phyloP scores from a whole-genome alignment of 2,797 vertebrate genomes.

The Ptychobarbus kaznakovi region DNA sequence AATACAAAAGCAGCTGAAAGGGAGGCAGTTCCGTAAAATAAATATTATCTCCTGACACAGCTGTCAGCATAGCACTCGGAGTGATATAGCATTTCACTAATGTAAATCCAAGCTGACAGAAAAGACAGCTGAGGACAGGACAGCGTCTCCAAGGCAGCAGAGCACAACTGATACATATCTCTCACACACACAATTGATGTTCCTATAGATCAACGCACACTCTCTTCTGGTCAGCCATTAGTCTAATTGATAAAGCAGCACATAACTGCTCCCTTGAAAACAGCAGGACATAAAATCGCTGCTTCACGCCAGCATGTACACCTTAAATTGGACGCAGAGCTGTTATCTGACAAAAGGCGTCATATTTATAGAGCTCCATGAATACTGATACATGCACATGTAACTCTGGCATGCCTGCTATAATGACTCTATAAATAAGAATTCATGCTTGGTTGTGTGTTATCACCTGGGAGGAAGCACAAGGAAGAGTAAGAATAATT shows the following conservation, averaged over 20 bases:
- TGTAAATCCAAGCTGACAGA: slow-evolving; percentile 25
- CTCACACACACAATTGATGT: not conserved
- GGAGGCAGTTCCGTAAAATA: slow-evolving; percentile 32
- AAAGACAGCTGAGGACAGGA: slow-evolving; percentile 47
- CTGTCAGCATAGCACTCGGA: slow-evolving; percentile 48
- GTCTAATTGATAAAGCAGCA: slow-evolving; percentile 37
- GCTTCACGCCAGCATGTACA: not conserved
- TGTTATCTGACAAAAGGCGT: slow-evolving; percentile 29
- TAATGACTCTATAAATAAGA: slow-evolving; percentile 55
- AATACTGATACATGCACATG: slow-evolving; percentile 52
- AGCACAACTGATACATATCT: not conserved
- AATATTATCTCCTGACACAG: slow-evolving; percentile 43
- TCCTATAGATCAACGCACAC: not conserved
- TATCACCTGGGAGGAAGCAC: slow-evolving; percentile 22
- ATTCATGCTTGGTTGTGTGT: slow-evolving; percentile 26
- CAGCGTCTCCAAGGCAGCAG: slow-evolving; percentile 4
- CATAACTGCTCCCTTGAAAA: slow-evolving; percentile 6
- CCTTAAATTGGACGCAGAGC: slow-evolving; percentile 17
- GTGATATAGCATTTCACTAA: slow-evolving; percentile 68
- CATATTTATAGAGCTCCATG: slow-evolving; percentile 34
- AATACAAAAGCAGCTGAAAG: slow-evolving; percentile 17
- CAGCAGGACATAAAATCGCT: not conserved
- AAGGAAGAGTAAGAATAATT: slow-evolving; percentile 48
- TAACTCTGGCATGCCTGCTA: slow-evolving; percentile 27
- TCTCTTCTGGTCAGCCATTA: slow-evolving; percentile 1